phyloP scores from a whole-genome alignment of 2,113 vertebrate species.

The Lepus timidus region DNA sequence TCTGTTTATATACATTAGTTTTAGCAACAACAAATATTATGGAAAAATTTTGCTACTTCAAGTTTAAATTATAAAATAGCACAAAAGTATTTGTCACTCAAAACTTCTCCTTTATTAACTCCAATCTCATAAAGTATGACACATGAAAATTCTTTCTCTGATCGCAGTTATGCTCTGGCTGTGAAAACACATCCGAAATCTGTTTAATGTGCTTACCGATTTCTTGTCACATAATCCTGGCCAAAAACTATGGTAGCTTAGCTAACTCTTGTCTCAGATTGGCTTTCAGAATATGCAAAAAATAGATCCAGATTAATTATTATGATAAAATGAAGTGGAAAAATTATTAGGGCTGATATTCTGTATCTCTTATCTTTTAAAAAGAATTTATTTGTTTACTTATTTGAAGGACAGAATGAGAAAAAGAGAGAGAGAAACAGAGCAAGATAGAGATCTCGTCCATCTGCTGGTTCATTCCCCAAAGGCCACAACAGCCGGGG shows the following conservation, averaged over 20 bases:
- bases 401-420: too few relatives aligned
- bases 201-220: neutral
- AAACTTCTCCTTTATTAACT: constrained; percentile 26
- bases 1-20: neutral
- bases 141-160: neutral
- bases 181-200: constrained; percentile 41
- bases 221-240: constrained; percentile 38
- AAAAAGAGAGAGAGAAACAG: too few relatives aligned
- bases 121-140: constrained; percentile 10
- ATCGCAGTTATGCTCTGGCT: neutral
- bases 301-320: constrained; percentile 49
- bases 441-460: too few relatives aligned
- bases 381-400: too few relatives aligned
- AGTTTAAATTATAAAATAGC: constrained; percentile 26
- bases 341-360: constrained; percentile 41
- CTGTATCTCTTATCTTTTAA: neutral
- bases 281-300: constrained; percentile 53
- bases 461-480: too few relatives aligned
- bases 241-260: neutral
- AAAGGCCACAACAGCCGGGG: too few relatives aligned
- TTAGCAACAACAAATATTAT: neutral
- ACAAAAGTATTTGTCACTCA: neutral
- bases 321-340: constrained; percentile 53
- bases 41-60: constrained; percentile 8
- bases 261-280: constrained; percentile 39